A percentile compares a stretch with the other conserved stretches of the same genome.
Conservation (phyloP, 1,140 invertebrate genomes). For the Theocolax elegans region DNA sequence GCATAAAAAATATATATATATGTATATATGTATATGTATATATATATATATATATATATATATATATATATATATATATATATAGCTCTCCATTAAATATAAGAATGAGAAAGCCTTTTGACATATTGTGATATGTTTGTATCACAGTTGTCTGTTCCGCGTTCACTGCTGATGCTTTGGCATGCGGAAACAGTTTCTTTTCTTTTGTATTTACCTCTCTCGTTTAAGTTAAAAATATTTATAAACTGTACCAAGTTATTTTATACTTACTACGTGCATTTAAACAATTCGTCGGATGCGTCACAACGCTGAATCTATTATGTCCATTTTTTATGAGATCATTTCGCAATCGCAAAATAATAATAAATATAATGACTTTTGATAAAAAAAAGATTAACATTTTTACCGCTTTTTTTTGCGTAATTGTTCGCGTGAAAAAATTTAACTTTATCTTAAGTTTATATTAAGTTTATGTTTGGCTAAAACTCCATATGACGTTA, state of each 20-base stretch:
- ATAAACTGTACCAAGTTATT: no score
- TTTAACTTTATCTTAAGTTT: no score
- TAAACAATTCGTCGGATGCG: not conserved
- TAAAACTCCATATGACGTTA: no score
- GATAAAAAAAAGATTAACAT: not conserved
- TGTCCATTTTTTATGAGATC: conserved; percentile 14
- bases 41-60: no score
- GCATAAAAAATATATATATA: no score
- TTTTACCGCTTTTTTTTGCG: no score
- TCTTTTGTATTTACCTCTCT: no score
- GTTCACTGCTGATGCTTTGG: not conserved
- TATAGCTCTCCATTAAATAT: not conserved
- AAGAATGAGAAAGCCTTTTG: not conserved
- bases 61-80: conserved; percentile 10
- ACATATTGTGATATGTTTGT: conserved; percentile 17
- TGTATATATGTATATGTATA: no score
- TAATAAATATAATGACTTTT: not conserved
- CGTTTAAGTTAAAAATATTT: no score
- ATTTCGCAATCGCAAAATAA: conserved; percentile 1
- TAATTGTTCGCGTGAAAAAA: no score
- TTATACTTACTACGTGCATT: no score
- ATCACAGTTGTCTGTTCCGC: conserved; percentile 1
- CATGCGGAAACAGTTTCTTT: not conserved
- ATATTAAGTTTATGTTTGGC: no score
- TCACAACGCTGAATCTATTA: not conserved